Conservation (phyloP, 2,113 vertebrate genomes). For the Leuciscus idus region DNA sequence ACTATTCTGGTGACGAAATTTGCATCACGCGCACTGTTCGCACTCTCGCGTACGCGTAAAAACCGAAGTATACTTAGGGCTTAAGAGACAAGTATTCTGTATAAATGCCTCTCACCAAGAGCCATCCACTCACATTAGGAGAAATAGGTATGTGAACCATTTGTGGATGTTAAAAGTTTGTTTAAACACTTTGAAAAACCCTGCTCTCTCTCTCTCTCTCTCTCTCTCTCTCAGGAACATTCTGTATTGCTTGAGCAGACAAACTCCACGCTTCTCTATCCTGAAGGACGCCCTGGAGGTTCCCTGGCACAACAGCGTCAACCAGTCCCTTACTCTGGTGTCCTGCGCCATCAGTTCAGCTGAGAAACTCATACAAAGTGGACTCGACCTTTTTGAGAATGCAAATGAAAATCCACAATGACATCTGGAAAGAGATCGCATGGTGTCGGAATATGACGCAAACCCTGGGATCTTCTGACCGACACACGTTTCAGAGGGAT, state of each 20-base stretch:
- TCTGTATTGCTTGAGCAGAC: conserved; percentile 85
- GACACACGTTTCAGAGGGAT: neutral
- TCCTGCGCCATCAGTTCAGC: conserved; percentile 84
- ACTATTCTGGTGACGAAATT: no score
- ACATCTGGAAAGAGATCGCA: conserved; percentile 7
- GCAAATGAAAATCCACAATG: conserved; percentile 74
- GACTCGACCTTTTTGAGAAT: conserved; percentile 87
- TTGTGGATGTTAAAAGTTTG: neutral
- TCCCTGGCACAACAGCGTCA: conserved; percentile 71
- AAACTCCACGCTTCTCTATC: conserved; percentile 81
- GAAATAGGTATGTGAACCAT: neutral
- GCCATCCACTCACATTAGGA: neutral
- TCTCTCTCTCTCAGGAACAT: conserved; percentile 83
- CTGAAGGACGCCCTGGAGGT: conserved; percentile 78
- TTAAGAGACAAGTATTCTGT: no score
- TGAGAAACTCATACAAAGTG: conserved; percentile 84
- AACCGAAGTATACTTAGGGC: no score
- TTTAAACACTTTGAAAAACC: neutral
- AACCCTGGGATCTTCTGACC: neutral
- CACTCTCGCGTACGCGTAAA: no score
- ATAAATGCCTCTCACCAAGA: neutral
- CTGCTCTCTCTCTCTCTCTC: conserved; percentile 23
- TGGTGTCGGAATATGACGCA: neutral
- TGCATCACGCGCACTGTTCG: no score
- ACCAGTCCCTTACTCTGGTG: conserved; percentile 83